These are phyloP conservation scores for Phyllopteryx taeniolatus DNA, from an alignment of 2,113 vertebrate genomes.

Conservation along the genomic window DNA sequence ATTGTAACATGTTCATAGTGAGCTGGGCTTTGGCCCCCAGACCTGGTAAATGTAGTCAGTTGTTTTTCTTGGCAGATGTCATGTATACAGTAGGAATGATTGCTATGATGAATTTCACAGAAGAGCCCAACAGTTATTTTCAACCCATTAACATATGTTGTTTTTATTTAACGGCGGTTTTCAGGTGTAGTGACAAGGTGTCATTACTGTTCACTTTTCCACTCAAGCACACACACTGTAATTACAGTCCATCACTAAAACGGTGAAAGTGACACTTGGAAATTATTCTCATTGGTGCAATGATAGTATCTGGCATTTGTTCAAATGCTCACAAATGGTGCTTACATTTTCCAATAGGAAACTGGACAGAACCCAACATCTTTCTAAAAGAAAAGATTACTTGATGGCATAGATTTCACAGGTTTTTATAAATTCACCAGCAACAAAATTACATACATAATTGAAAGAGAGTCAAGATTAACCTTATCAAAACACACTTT, in stretches of 20 bases:
- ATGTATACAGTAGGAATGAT: not conserved
- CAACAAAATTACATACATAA: too few species aligned
- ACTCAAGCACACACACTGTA: not conserved
- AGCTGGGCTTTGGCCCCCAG: not conserved
- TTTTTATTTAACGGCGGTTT: slow-evolving; percentile 5
- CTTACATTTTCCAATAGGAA: not conserved
- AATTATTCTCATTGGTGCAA: not conserved
- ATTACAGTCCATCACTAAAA: not conserved
- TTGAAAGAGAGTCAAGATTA: too few species aligned
- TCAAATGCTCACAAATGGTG: not conserved
- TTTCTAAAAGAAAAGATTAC: not conserved
- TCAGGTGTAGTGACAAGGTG: slow-evolving; percentile 20
- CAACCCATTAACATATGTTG: not conserved
- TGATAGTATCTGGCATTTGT: not conserved
- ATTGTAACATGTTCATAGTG: not conserved
- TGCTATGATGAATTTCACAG: not conserved
- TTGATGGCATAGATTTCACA: too few species aligned
- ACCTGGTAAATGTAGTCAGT: not conserved
- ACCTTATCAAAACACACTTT: too few species aligned
- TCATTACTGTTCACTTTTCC: slow-evolving; percentile 35
- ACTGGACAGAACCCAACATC: not conserved
- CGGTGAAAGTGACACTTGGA: not conserved
- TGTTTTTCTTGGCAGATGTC: not conserved
- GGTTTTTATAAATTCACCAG: too few species aligned
- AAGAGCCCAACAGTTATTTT: not conserved